Conservation (phyloP, 2,113 vertebrate genomes). For the Lasiurus borealis region DNA sequence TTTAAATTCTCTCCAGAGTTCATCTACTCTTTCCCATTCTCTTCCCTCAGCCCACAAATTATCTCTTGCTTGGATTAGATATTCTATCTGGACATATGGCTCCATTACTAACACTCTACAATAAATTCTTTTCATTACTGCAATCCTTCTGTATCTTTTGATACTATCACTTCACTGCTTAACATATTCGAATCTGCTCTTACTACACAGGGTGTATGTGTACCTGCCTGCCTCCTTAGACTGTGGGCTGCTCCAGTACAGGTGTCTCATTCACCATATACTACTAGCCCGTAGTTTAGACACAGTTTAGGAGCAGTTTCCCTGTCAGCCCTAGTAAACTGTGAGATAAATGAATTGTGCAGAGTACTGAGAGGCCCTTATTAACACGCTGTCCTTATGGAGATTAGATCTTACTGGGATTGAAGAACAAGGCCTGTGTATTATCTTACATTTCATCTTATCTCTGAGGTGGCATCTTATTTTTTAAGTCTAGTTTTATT, state of each 20-base stretch:
- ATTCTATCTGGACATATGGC: background rate
- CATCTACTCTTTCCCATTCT: too few species aligned
- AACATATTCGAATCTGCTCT: background rate
- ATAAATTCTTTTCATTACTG: background rate
- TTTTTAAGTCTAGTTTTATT: too few species aligned
- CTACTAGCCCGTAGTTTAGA: background rate
- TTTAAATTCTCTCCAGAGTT: background rate
- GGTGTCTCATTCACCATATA: background rate
- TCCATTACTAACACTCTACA: background rate
- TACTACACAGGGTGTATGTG: background rate
- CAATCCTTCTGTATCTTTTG: background rate
- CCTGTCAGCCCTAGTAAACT: background rate
- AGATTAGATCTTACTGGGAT: background rate
- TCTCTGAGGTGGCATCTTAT: too few species aligned
- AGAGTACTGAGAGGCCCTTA: background rate
- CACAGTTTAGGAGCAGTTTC: background rate
- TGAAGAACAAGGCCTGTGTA: background rate
- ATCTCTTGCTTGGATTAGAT: background rate
- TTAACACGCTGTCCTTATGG: background rate
- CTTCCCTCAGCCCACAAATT: background rate
- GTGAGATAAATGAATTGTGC: background rate
- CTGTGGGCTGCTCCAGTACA: background rate
- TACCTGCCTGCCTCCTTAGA: background rate
- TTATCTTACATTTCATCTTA: background rate
- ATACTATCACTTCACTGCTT: background rate